Base-by-base conservation (phyloP, 2,113 vertebrate genomes). In the Lethenteron reissneri region DNA sequence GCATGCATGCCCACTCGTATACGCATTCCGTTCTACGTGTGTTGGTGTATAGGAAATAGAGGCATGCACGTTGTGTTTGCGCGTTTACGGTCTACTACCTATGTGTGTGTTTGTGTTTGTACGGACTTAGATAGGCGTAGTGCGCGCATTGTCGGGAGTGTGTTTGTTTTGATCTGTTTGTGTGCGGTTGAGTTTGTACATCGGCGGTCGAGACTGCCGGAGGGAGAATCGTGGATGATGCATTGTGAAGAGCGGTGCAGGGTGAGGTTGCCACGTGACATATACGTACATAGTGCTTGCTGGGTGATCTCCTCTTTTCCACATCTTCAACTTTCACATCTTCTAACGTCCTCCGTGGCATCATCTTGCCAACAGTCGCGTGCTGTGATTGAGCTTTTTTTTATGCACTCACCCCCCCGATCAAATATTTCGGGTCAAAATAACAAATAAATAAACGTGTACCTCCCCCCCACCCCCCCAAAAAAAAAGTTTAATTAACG, bases 291-390 rank as follows among this genome's bases (percentile, higher is more conserved):
- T 68, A 68, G 64, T 68, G 64, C 64, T 68, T 68, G 64, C 64
- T 68, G n/a, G 64, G 64, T 68, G 25, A 17, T 68, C 64, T 10
- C 25, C 64, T 68, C 64, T 68, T 68, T 25, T 68, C 64, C 64
- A 68, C 64, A 68, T 68, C 64, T 25, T 68, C 64, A n/a, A 68
- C 64, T 68, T 68, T 68, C 64, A 68, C 64, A 68, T 68, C 64
- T 25, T 17, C 64, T 68, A 68, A n/a, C n/a, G 64, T 68, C 9
- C 64, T n/a, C 25, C 64, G n/a, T n/a, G 64, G 25, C 64, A 68
- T 68, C 64, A 68, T 68, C 41, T 41, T 41, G 41, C 41, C 41
- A 41, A 41, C 41, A 41, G 41, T 41, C 41, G 41, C 3, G 41
- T 41, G 41, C 5, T 41, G 41, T 41, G 41, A 41, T 41, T 41